Base-by-base conservation (phyloP, 2,797 vertebrate species). In the Danionella dracula region DNA sequence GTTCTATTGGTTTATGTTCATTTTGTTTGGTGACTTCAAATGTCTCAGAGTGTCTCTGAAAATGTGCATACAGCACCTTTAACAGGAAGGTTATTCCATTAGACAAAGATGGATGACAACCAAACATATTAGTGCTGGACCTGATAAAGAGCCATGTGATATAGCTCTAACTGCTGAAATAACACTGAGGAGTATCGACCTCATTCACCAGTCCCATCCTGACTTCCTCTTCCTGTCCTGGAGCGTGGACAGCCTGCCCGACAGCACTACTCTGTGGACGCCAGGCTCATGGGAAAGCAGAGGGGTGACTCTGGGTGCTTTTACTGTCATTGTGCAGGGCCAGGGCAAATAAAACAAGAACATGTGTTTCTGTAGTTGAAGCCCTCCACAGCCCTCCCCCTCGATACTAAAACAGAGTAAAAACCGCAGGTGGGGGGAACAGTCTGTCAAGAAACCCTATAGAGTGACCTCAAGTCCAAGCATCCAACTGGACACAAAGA, bases 301-400 rank as follows among this genome's bases (percentile, higher is more conserved):
- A 66, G 56, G 45, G 61, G 62, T 65, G 70, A 74, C 75, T 69
- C 71, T 31, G 61, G 62, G 54, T n/a, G 8, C 45, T 59, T 72
- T 72, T 74, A 50, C 45, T 74, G 53, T 70, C 73, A 72, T 72
- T 59, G 15, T 50, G 53, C 70, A 42, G 40, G 63, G 68, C 66
- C 68, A 70, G 55, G 46, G 45, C 75, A 78, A 81, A 79, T 65
- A 73, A 79, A 77, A 58, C 72, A 67, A 75, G 12, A 54, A 63
- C 51, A 66, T 32, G 70, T 34, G 68, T 60, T 75, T 62, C 41
- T 42, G 51, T 55, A 45, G 59, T 62, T 67, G 51, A 12, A 56
- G 42, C 59, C 32, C 40, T 8, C 23, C 23, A 27, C 23, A 3
- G 8, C 32, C 10, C 37, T 62, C 49, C 50, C 42, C 27, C 49